Base-by-base conservation (phyloP, 2,113 vertebrate genomes). In the Pseudopodoces humilis region DNA sequence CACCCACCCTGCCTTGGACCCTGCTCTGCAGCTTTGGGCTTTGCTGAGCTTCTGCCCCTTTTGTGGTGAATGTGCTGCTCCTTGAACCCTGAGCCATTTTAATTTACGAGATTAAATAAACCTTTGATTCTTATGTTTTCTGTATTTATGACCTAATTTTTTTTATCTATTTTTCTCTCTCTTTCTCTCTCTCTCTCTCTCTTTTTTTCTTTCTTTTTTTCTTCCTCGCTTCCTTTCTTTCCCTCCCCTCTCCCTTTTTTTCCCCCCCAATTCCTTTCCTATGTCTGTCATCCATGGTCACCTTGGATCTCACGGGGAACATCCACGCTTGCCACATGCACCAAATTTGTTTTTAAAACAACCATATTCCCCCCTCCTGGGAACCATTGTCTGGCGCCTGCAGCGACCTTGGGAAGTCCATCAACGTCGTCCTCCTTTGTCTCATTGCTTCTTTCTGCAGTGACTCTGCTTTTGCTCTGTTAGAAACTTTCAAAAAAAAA, bases 101-200 rank as follows among this genome's bases (percentile, higher is more conserved):
- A 97, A 98, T 98, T 98, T 95, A 98, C 95, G 39, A 97, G 97
- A 97, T 97, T 98, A 97, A 98, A 98, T 97, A 98, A 98, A 98
- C 97, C 98, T 99, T 98, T 95, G 97, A 97, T 97, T 98, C 98
- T 98, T 98, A 98, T 88, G 95, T 90, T 98, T 98, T 98, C 98
- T 98, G 92, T 98, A 98, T 99, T 99, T 99, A 98, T 98, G 99
- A 99, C 98, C 98, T 99, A 98, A 99, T 99, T 98, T 98, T 98
- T 98, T 98, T 98, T 99, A 98, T 98, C 97, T 98, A 98, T 98
- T 98, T 98, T 98, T 97, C 97, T 96, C 96, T 96, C 90, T 97
- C 72, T 98, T 1, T 85, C 3, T 77, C 44, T 88, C 19, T 82
- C 25, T 98, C 97, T 98, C 97, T 98, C 98, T 98, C 98, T 97